Evolutionary conservation across 2,888 invertebrate genomes (phyloP).

Genomic region (Patella pellucida): DNA sequence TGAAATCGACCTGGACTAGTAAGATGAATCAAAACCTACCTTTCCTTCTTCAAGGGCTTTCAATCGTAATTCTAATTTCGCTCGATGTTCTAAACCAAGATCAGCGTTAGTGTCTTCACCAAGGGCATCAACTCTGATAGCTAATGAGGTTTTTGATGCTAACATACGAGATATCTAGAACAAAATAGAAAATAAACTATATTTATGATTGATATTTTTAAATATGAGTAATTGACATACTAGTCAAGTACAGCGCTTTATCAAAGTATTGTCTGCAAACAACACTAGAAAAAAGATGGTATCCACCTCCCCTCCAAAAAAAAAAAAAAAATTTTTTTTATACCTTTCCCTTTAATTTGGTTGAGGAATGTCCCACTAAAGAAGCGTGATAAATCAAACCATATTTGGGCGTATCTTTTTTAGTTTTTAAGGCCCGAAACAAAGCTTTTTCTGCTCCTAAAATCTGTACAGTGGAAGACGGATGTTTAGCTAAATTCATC

Average conservation of each 20-base stretch:
- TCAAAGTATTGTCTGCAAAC: too few relatives aligned
- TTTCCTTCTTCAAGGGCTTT: conserved; percentile 86
- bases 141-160: conserved; percentile 94
- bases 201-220: too few relatives aligned
- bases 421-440: conserved; percentile 95
- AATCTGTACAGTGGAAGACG: conserved; percentile 97
- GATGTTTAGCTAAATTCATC: conserved; percentile 96
- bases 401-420: conserved; percentile 98
- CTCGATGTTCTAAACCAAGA: conserved; percentile 90
- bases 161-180: conserved; percentile 86
- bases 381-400: conserved; percentile 98
- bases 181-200: conserved; percentile 45
- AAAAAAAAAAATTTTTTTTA: conserved; percentile 19
- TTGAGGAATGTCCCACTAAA: conserved; percentile 89
- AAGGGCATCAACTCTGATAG: conserved; percentile 94
- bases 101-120: conserved; percentile 87
- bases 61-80: conserved; percentile 86
- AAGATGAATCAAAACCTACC: conserved; percentile 71
- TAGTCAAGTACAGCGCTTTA: too few relatives aligned
- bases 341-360: conserved; percentile 88
- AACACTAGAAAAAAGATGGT: too few relatives aligned
- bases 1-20: neutral
- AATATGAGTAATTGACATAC: too few relatives aligned
- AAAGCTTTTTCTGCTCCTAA: conserved; percentile 98
- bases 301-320: neutral